Percentiles rank a stretch among this genome's conserved stretches.
These are phyloP conservation scores for Amphibalanus amphitrite DNA, from an alignment of 1,140 invertebrate genomes.

Conservation along the genomic window DNA sequence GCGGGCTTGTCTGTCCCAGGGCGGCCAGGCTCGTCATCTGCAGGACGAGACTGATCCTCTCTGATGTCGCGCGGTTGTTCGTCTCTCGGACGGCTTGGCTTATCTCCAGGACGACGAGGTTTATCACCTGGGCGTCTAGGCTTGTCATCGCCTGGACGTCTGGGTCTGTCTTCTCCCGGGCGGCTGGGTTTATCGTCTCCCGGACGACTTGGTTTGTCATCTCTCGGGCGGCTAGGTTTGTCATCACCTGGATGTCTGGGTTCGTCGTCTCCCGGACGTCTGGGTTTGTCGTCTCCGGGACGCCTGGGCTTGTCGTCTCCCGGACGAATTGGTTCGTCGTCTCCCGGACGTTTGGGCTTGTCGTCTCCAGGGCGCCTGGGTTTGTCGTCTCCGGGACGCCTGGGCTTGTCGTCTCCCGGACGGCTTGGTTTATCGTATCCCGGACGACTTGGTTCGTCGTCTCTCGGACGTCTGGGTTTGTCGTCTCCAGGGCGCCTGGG, in stretches of 20 bases:
- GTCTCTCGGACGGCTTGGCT: neutral
- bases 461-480: too few species aligned
- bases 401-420: neutral
- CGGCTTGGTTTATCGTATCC: too few species aligned
- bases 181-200: too few species aligned
- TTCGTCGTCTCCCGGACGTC: too few species aligned
- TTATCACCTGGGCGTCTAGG: neutral
- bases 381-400: neutral
- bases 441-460: neutral
- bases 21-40: neutral
- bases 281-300: neutral
- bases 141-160: neutral
- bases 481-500: neutral
- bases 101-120: neutral
- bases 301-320: neutral
- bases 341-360: too few species aligned
- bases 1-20: neutral
- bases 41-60: neutral
- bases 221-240: too few species aligned
- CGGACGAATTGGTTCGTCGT: too few species aligned
- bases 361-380: neutral
- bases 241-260: too few species aligned
- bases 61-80: neutral
- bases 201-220: neutral
- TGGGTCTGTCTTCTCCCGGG: neutral